Evolutionary conservation across 2,888 invertebrate species (phyloP), one percentile per base, ranked within the genome.

Genomic region (Drosophila yooni): DNA sequence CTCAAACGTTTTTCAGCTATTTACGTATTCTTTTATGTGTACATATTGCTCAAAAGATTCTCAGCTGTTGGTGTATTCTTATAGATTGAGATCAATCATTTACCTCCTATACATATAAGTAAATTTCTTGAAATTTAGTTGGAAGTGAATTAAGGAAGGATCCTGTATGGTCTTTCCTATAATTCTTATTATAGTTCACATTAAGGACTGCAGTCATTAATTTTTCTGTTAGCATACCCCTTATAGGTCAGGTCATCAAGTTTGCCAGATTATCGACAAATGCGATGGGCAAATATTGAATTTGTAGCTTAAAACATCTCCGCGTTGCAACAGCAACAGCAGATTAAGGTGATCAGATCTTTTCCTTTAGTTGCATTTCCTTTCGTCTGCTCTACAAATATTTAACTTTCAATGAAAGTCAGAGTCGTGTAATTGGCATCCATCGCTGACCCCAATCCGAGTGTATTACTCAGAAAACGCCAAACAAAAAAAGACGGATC

Each of bases 331-430:
- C 11, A 8, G n/a, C 2, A 11, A n/a, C n/a, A 15, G 46, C 36
- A 51, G 54, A 57, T 51, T 66, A 46, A 40, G 25, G 38, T 25
- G 46, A 46, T 46, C 40, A 56, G 73, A 43, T 79, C 63, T 83
- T 86, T 86, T 86, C 82, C 87, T 83, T 86, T 90, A 80, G 82
- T 79, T 89, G 86, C 79, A 81, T 86, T 86, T 89, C 79, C 76
- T 86, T 86, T 86, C 74, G 70, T 80, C 72, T 73, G 81, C 82
- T 89, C 82, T 53, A 74, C 89, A 85, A 87, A 88, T 88, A 89
- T 87, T 88, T 88, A 81, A 90, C 88, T 88, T 88, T 88, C 88
- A 83, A 83, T 84, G 90, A 88, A 88, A 89, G 88, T 89, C 72
- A 46, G 66, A 65, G 68, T 67, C 74, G 70, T 67, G 70, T 72